Evolutionary conservation across 2,797 vertebrate genomes (phyloP).

Genomic region (Lepus oiostolus): DNA sequence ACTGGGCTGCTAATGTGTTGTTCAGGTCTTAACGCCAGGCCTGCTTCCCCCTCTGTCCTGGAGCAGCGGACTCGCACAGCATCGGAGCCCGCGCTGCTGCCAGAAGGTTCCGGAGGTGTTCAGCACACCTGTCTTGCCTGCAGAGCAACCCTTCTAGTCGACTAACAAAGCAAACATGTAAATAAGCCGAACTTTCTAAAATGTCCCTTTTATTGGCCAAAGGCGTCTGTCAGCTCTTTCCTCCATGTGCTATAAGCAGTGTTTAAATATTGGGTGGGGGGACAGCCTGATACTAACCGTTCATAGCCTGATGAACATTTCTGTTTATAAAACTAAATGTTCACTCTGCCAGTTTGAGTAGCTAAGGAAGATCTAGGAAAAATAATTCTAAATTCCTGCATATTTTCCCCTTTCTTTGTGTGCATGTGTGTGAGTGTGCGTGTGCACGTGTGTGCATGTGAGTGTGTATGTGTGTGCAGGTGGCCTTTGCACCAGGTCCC

Average conservation of each 20-base stretch:
- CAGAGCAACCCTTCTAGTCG: conserved; percentile 81
- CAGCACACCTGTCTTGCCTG: conserved; percentile 83
- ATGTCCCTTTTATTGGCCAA: conserved; percentile 84
- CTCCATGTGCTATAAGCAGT: conserved; percentile 80
- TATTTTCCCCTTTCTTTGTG: not conserved
- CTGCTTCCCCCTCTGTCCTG: conserved; percentile 71
- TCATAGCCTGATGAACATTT: conserved; percentile 17
- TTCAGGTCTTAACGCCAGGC: conserved; percentile 76
- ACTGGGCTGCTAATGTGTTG: conserved; percentile 44
- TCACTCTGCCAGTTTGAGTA: not conserved
- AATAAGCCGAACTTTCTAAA: conserved; percentile 83
- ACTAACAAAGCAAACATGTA: conserved; percentile 91
- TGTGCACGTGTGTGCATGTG: no score
- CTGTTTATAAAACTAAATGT: conserved; percentile 9
- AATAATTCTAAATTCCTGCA: not conserved
- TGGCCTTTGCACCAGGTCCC: not conserved
- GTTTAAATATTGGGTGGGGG: conserved; percentile 82
- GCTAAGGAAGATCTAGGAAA: not conserved
- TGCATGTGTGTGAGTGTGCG: no score
- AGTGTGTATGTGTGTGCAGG: not conserved
- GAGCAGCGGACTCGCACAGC: conserved; percentile 86
- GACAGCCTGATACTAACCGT: conserved; percentile 73
- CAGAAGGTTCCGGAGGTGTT: conserved; percentile 84
- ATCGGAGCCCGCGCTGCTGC: conserved; percentile 79
- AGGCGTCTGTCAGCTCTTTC: conserved; percentile 88